Percentiles rank a stretch among this genome's conserved stretches.
Evolutionary conservation across 2,113 vertebrate species (phyloP).

Genomic region (Mesoclemmys tuberculata): DNA sequence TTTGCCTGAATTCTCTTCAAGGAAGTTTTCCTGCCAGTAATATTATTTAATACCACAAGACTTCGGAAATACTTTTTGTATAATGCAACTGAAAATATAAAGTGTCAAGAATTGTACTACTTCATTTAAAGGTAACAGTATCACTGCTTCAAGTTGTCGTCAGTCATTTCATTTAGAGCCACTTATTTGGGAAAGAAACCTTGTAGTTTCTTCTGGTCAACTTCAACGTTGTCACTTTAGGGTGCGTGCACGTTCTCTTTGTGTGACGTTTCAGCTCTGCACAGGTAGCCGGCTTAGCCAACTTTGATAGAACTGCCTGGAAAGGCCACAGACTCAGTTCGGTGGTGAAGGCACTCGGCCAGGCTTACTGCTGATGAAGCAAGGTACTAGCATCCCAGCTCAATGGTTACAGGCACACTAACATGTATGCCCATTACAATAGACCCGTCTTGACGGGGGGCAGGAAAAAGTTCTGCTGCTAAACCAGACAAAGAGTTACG

Average conservation of each 20-base stretch:
- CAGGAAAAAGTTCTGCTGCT: too few species aligned
- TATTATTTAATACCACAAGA: background rate
- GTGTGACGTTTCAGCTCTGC: background rate
- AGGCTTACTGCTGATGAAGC: background rate
- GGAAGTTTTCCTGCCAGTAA: background rate
- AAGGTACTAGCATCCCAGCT: background rate
- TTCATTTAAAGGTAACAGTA: background rate
- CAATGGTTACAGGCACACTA: background rate
- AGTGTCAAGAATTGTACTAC: too few species aligned
- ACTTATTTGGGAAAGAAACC: background rate
- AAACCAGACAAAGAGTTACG: background rate
- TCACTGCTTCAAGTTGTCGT: background rate
- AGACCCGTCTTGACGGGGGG: too few species aligned
- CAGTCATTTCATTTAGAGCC: background rate
- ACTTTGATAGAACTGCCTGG: background rate
- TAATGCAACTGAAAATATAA: too few species aligned
- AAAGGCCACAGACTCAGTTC: background rate
- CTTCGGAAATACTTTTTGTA: background rate
- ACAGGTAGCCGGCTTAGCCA: background rate
- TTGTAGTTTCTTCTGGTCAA: too few species aligned
- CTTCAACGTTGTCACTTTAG: too few species aligned
- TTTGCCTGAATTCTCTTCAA: too few species aligned
- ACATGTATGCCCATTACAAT: background rate
- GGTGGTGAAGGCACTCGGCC: background rate
- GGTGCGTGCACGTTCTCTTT: background rate